Evolutionary conservation across 2,113 vertebrate genomes (phyloP).

Genomic region (Malurus cyaneus): DNA sequence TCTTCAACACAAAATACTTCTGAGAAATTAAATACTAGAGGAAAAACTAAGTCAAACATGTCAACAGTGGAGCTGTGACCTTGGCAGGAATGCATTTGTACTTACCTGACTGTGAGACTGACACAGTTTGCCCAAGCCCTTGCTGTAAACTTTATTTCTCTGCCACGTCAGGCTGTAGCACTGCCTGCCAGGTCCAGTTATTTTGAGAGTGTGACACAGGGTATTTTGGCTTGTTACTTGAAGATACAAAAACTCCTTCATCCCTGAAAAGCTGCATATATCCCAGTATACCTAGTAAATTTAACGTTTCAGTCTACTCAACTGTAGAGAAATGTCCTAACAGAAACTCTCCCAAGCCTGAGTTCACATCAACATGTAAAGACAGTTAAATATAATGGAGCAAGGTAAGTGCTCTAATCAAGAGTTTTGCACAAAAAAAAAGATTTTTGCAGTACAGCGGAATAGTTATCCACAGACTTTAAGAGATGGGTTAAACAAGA

Average conservation of each 20-base stretch:
- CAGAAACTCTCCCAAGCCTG: not conserved
- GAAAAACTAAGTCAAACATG: not conserved
- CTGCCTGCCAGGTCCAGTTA: not conserved
- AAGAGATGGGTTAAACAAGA: not conserved
- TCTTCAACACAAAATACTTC: not conserved
- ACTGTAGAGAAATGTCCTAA: not conserved
- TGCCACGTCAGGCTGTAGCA: not conserved
- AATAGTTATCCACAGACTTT: not conserved
- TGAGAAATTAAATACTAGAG: not conserved
- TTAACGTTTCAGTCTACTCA: not conserved
- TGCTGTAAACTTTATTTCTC: not conserved
- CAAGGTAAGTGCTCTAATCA: not conserved
- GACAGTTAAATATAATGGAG: not conserved
- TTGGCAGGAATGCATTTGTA: not conserved
- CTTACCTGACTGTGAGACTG: not conserved
- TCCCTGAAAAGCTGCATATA: not conserved
- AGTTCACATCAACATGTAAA: not conserved
- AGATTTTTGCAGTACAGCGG: not conserved
- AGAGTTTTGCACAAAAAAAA: not conserved
- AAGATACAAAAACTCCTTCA: not conserved
- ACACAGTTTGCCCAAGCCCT: not conserved
- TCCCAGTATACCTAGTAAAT: not conserved
- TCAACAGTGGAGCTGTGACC: not conserved
- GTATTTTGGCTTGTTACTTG: not conserved
- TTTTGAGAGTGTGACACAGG: not conserved